Percentiles rank a stretch among this genome's conserved stretches.
phyloP scores from a whole-genome alignment of 2,113 vertebrate genomes.

The Anoplopoma fimbria region DNA sequence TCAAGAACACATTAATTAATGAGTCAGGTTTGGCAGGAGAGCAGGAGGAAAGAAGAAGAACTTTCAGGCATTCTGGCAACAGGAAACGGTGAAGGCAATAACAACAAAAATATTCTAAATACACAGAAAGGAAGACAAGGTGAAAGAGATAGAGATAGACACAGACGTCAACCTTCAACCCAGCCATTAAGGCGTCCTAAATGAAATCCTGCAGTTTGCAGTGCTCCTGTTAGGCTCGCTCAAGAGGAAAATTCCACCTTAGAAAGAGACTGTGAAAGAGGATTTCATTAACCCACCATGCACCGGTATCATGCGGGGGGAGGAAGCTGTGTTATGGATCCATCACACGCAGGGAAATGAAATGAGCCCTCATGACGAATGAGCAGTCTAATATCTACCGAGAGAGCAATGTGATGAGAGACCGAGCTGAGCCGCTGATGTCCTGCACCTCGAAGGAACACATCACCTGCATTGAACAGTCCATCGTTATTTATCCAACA shows the following conservation, averaged over 20 bases:
- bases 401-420: neutral
- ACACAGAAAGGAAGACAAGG: neutral
- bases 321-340: neutral
- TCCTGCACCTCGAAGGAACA: neutral
- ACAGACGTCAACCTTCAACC: slow-evolving; percentile 12
- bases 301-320: neutral
- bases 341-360: neutral
- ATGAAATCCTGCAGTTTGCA: neutral
- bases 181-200: neutral
- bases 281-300: slow-evolving; percentile 4
- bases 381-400: neutral
- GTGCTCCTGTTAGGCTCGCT: slow-evolving; percentile 1
- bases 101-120: neutral
- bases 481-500: neutral
- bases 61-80: slow-evolving; percentile 5
- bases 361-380: slow-evolving; percentile 8
- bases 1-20: neutral
- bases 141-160: neutral
- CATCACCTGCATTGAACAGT: neutral
- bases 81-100: neutral
- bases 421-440: neutral
- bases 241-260: slow-evolving; percentile 3
- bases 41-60: neutral
- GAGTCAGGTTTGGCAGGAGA: slow-evolving; percentile 18
- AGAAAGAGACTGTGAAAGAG: neutral